Evolutionary conservation across 2,113 vertebrate species (phyloP), one percentile per base, ranked within the genome.

Genomic region (Scortum barcoo): DNA sequence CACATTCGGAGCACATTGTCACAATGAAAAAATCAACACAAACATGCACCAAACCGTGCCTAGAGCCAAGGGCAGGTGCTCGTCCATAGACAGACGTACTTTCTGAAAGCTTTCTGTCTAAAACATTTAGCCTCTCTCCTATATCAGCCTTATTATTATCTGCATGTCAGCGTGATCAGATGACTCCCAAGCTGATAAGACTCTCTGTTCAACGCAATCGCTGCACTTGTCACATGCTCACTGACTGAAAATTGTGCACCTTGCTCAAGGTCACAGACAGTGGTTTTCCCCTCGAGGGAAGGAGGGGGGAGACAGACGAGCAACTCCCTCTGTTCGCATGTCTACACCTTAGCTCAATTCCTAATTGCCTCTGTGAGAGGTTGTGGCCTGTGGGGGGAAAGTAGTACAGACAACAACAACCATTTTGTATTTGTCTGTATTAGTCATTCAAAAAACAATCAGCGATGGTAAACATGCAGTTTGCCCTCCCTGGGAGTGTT

Each of bases 261-360:
- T 81, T 61, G 72, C 84, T 90, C 85, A 92, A 92, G 89, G 92
- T 91, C 86, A 92, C 87, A 88, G 81, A 90, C 76, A 53, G 63
- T 42, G 75, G 71, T 88, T 85, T 79, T 38, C 48, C 65, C 72
- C n/a, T 13, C 0, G 24, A 11, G 22, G n/a, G n/a, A n/a, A n/a
- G 54, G 58, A 54, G 53, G 78, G 69, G 20, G 54, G 30, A 79
- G 72, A 7, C 78, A 87, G 82, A 87, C 58, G 12, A 71, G 33
- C 48, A 68, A 70, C 71, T 71, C 74, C 63, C 80, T 63, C 65
- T 44, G 48, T 75, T 89, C 71, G 19, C 69, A 51, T 54, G 72
- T 73, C 83, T 70, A 51, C 11, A 8, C 81, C 61, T 83, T 70
- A 74, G 86, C 81, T 85, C 53, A 16, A 48, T 79, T 81, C 79